Conservation (phyloP, 2,113 vertebrate species). For the Castor canadensis region DNA sequence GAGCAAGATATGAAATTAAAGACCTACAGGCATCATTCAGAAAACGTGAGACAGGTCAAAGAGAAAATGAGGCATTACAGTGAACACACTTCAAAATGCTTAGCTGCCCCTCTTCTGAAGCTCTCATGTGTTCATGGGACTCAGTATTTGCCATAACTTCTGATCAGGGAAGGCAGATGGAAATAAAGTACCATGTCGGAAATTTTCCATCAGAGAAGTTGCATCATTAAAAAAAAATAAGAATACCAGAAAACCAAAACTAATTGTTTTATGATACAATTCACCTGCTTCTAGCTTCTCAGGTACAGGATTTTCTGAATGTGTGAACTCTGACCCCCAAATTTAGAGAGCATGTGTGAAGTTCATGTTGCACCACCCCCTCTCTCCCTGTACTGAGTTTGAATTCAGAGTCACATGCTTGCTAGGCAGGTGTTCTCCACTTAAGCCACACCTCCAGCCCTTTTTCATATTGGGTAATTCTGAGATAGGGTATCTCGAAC, state of each 20-base stretch:
- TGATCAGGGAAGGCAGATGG: background rate
- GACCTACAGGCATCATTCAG: no score
- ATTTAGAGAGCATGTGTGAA: accelerated
- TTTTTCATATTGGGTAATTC: no score
- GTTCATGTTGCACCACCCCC: no score
- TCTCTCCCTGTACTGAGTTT: no score
- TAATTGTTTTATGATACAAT: background rate
- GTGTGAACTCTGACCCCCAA: background rate
- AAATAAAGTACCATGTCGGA: background rate
- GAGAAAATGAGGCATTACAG: no score
- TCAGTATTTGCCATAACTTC: background rate
- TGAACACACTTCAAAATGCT: background rate
- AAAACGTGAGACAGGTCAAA: background rate
- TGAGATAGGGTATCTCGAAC: no score
- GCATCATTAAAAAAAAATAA: background rate
- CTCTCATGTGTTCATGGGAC: accelerated
- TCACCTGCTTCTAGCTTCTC: background rate
- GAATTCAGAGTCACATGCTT: no score
- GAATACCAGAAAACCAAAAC: background rate
- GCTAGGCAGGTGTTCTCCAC: no score
- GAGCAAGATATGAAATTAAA: background rate
- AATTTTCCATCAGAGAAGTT: background rate
- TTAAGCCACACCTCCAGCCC: no score
- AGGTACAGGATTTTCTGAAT: background rate
- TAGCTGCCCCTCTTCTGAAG: accelerated